phyloP scores from a whole-genome alignment of 2,797 vertebrate species.

The Lepilemur ruficaudatus region DNA sequence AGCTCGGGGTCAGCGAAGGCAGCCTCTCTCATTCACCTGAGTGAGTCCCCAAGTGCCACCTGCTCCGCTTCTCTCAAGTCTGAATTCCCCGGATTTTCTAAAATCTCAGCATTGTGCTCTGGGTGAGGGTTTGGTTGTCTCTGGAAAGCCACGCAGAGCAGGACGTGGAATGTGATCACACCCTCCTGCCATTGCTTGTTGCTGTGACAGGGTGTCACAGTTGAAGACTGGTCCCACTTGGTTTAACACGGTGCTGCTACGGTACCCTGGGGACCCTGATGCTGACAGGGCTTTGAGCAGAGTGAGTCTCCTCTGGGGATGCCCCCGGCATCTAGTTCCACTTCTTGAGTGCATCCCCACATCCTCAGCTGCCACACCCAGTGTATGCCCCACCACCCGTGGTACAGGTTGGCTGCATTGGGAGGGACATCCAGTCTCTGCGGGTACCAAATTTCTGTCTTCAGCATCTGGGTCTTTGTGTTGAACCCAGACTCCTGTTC shows the following conservation, averaged over 20 bases:
- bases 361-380: neutral
- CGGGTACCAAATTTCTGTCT: neutral
- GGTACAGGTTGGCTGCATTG: neutral
- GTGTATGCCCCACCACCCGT: accelerated
- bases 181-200: neutral
- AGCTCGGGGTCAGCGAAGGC: accelerated
- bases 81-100: neutral
- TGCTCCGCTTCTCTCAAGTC: neutral
- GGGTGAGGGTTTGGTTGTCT: neutral
- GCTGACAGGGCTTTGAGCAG: neutral
- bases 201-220: neutral
- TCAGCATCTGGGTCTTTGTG: neutral
- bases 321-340: neutral
- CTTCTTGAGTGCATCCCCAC: neutral
- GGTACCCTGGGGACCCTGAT: neutral
- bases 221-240: neutral
- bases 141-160: neutral
- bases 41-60: neutral
- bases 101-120: neutral
- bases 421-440: neutral
- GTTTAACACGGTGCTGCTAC: neutral
- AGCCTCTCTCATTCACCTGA: neutral
- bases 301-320: neutral
- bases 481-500: neutral
- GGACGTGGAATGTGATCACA: neutral